These are phyloP conservation scores for Drosophila prosaltans DNA, from an alignment of 1,140 invertebrate species.

Conservation along the genomic window DNA sequence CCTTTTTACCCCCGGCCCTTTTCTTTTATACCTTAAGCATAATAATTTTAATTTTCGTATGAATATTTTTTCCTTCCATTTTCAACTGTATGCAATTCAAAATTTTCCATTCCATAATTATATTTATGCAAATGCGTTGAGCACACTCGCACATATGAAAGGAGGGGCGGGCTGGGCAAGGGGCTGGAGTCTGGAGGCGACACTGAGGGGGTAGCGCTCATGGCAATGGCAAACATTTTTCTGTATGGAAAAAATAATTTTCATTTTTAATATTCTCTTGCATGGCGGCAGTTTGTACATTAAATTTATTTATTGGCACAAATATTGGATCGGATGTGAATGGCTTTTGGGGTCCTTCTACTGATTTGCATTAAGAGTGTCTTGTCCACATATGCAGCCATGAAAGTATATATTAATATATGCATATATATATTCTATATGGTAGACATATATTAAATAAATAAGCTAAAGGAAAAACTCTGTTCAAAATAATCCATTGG, in stretches of 20 bases:
- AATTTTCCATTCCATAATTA: slow-evolving; percentile 74
- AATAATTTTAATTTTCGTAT: slow-evolving; percentile 62
- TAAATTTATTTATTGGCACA: slow-evolving; percentile 81
- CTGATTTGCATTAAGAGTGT: slow-evolving; percentile 61
- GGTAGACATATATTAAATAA: neutral
- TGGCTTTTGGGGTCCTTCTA: slow-evolving; percentile 32
- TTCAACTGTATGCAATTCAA: slow-evolving; percentile 67
- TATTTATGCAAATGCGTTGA: slow-evolving; percentile 73
- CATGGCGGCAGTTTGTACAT: slow-evolving; percentile 76
- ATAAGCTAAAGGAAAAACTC: neutral
- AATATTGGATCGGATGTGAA: slow-evolving; percentile 79
- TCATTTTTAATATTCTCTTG: slow-evolving; percentile 81
- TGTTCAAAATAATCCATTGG: no score
- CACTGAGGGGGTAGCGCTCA: neutral
- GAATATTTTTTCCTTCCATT: slow-evolving; percentile 36
- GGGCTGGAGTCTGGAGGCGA: slow-evolving; percentile 4
- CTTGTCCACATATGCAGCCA: no score
- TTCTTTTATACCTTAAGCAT: slow-evolving; percentile 26
- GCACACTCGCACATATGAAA: slow-evolving; percentile 30
- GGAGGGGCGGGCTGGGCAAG: slow-evolving; percentile 2
- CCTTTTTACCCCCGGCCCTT: neutral
- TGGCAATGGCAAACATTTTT: slow-evolving; percentile 46
- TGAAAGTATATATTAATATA: no score
- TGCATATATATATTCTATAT: no score
- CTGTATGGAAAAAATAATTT: slow-evolving; percentile 78